Evolutionary conservation across 2,113 vertebrate genomes (phyloP).

Genomic region (Parus major): DNA sequence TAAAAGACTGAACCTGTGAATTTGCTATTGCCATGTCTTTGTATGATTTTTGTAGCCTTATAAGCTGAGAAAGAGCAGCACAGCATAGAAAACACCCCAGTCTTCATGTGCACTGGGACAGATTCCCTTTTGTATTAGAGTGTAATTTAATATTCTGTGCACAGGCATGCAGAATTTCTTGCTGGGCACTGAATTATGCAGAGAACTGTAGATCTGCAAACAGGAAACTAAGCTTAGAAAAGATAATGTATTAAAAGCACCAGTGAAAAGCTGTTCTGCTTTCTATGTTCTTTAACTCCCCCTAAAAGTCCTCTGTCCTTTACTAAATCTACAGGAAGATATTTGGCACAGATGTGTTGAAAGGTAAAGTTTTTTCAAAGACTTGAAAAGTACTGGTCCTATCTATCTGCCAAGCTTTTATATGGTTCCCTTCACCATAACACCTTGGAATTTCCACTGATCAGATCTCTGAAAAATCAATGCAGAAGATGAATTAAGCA

Average conservation of each 20-base stretch:
- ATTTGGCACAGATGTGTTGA: conserved; percentile 12
- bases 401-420: conserved; percentile 32
- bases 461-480: conserved; percentile 20
- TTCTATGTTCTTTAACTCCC: conserved; percentile 36
- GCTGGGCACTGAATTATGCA: conserved; percentile 62
- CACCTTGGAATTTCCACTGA: conserved; percentile 31
- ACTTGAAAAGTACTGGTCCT: background rate
- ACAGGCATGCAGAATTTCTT: conserved; percentile 57
- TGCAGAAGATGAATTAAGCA: conserved; percentile 30
- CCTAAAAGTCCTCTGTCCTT: conserved; percentile 30
- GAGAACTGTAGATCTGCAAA: conserved; percentile 54
- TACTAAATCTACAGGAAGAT: conserved; percentile 26
- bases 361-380: conserved; percentile 53
- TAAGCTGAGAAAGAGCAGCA: conserved; percentile 26
- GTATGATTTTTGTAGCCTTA: conserved; percentile 15
- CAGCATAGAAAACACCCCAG: conserved; percentile 15
- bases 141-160: conserved; percentile 55
- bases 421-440: background rate
- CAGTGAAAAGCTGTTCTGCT: conserved; percentile 29
- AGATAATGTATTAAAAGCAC: conserved; percentile 33
- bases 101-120: background rate
- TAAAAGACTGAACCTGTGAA: conserved; percentile 46
- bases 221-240: conserved; percentile 55
- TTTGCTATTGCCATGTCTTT: conserved; percentile 53
- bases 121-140: conserved; percentile 32